Conservation (phyloP, 2,113 vertebrate species). For the Hymenochirus boettgeri region DNA sequence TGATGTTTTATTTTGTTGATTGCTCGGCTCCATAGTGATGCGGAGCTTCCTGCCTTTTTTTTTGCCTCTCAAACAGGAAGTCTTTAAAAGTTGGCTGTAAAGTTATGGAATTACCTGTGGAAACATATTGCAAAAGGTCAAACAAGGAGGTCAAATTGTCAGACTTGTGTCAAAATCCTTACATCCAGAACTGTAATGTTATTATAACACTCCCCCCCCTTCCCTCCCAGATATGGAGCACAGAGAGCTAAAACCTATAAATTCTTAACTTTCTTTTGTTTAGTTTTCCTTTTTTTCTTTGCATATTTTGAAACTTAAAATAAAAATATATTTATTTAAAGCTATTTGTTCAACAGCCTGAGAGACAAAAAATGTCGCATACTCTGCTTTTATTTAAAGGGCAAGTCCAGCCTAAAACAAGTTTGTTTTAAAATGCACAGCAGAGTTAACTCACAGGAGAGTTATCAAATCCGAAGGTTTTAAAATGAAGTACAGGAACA, state of each 20-base stretch:
- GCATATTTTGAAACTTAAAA: slow-evolving; percentile 43
- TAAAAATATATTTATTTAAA: no score
- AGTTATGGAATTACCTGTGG: slow-evolving; percentile 91
- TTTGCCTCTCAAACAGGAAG: slow-evolving; percentile 80
- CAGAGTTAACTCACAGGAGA: no score
- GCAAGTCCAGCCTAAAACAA: no score
- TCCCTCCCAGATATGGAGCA: slow-evolving; percentile 62
- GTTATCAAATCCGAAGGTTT: no score
- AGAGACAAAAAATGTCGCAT: no score
- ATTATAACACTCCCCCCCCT: slow-evolving; percentile 67
- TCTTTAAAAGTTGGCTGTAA: slow-evolving; percentile 74
- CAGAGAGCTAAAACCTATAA: slow-evolving; percentile 60
- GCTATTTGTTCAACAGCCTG: no score
- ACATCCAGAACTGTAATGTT: slow-evolving; percentile 66
- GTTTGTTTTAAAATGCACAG: no score
- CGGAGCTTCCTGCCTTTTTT: slow-evolving; percentile 79
- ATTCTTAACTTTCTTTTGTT: slow-evolving; percentile 69
- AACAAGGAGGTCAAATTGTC: slow-evolving; percentile 70
- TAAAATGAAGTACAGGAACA: no score
- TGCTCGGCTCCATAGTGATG: slow-evolving; percentile 54
- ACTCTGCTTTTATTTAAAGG: no score
- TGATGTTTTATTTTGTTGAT: slow-evolving; percentile 61
- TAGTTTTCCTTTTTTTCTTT: slow-evolving; percentile 54
- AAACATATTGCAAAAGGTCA: slow-evolving; percentile 87
- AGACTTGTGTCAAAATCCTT: slow-evolving; percentile 66